Evolutionary conservation across 2,888 invertebrate species (phyloP).

Genomic region (Eupsilia transversa): DNA sequence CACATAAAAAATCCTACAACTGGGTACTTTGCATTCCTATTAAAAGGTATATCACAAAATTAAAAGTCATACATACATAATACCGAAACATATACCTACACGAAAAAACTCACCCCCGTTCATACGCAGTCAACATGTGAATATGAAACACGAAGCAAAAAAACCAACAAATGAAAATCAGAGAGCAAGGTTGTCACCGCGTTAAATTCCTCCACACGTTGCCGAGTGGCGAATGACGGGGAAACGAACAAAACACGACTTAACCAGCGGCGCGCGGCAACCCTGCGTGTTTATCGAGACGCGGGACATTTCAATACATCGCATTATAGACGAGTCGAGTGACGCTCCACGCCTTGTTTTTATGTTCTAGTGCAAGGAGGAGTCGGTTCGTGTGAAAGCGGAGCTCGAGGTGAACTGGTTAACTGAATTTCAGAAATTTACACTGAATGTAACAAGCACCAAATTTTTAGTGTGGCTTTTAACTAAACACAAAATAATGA

Average conservation of each 20-base stretch:
- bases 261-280: constrained; percentile 23
- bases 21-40: not conserved
- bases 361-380: constrained; percentile 43
- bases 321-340: constrained; percentile 53
- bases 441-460: not conserved
- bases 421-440: not conserved
- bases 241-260: constrained; percentile 17
- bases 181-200: constrained; percentile 42
- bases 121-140: constrained; percentile 27
- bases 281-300: constrained; percentile 54
- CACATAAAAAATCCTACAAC: not conserved
- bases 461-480: not conserved
- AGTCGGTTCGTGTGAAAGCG: constrained; percentile 22
- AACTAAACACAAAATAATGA: not conserved
- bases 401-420: not conserved
- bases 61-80: not conserved
- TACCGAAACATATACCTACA: not conserved
- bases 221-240: constrained; percentile 21
- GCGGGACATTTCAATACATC: constrained; percentile 63
- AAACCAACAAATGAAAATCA: constrained; percentile 42
- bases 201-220: constrained; percentile 22
- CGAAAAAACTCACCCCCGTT: not conserved
- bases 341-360: constrained; percentile 53
- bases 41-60: not conserved
- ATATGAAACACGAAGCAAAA: constrained; percentile 40